phyloP scores from a whole-genome alignment of 2,797 vertebrate genomes.

The Syndactyla subalaris region DNA sequence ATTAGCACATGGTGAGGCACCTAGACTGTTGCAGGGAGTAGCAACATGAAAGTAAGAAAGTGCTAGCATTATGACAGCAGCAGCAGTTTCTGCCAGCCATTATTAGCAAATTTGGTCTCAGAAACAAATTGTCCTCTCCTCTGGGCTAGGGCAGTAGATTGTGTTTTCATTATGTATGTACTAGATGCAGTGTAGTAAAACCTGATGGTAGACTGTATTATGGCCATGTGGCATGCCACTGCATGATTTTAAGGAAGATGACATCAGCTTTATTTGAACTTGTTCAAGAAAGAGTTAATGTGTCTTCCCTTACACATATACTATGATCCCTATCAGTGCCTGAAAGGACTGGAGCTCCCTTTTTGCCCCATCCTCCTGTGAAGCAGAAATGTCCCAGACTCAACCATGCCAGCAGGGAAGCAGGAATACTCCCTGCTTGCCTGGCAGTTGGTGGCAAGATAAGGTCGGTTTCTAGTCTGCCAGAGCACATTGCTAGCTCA shows the following conservation, averaged over 20 bases:
- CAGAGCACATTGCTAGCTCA: background rate
- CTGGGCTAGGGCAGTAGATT: background rate
- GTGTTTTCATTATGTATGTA: background rate
- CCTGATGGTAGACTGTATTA: background rate
- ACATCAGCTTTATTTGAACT: background rate
- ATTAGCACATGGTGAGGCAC: background rate
- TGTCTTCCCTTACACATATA: background rate
- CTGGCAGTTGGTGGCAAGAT: background rate
- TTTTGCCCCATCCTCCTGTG: background rate
- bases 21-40: conserved; percentile 10
- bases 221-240: background rate
- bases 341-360: background rate
- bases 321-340: background rate
- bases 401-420: rapidly evolving
- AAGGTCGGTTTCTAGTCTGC: background rate
- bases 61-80: background rate
- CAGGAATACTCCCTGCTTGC: background rate
- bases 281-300: background rate
- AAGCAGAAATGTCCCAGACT: background rate
- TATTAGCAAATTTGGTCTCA: background rate
- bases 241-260: background rate
- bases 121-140: conserved; percentile 17
- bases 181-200: background rate
- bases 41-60: conserved; percentile 44
- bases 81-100: conserved; percentile 11